A percentile compares a stretch with the other conserved stretches of the same genome.
These are phyloP conservation scores for Alcedo quadribrachys DNA, from an alignment of 2,797 vertebrate species.

Conservation along the genomic window DNA sequence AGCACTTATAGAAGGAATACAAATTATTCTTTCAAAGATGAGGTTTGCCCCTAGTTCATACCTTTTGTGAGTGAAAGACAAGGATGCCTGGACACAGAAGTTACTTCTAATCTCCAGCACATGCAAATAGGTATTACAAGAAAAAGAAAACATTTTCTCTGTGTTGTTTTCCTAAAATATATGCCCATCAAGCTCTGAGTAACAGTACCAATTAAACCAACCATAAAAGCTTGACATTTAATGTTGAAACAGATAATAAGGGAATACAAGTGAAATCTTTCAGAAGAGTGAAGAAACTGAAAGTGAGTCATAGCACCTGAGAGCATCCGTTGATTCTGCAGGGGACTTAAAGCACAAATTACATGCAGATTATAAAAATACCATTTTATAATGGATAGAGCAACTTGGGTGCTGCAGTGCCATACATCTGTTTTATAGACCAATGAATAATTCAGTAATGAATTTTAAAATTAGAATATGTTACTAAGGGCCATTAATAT, in stretches of 20 bases:
- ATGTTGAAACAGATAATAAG: slow-evolving; percentile 17
- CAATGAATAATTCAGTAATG: slow-evolving; percentile 76
- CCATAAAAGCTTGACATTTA: slow-evolving; percentile 32
- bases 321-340: not conserved
- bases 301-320: slow-evolving; percentile 37
- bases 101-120: not conserved
- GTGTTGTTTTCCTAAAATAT: slow-evolving; percentile 8
- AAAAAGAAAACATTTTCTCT: not conserved
- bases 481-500: slow-evolving; percentile 72
- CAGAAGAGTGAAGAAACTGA: not conserved
- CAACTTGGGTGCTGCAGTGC: slow-evolving; percentile 35
- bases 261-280: not conserved
- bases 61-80: not conserved
- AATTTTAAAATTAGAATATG: slow-evolving; percentile 72
- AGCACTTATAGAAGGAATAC: not conserved
- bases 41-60: not conserved
- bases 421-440: slow-evolving; percentile 68
- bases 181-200: not conserved
- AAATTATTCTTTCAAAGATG: not conserved
- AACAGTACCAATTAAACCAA: slow-evolving; percentile 43
- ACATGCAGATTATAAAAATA: slow-evolving; percentile 3
- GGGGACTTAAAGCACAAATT: slow-evolving; percentile 1
- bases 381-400: not conserved
- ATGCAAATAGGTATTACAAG: not conserved
- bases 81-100: not conserved